These are phyloP conservation scores for Coecobrya sp. DNA, from an alignment of 2,888 invertebrate species.

Conservation along the genomic window DNA sequence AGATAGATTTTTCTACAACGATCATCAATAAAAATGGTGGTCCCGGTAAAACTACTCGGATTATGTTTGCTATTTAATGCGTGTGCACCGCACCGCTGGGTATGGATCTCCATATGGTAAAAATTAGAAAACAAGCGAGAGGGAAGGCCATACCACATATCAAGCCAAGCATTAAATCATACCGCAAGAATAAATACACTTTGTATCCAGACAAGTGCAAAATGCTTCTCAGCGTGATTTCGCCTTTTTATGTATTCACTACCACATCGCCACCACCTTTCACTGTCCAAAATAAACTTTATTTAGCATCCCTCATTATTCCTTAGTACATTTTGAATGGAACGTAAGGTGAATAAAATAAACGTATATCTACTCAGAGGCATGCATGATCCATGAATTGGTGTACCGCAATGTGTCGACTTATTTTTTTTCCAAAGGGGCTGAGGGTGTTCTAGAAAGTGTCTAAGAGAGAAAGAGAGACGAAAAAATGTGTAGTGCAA, in stretches of 20 bases:
- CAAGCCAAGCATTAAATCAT: slow-evolving; percentile 44
- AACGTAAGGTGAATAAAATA: neutral
- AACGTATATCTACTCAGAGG: neutral
- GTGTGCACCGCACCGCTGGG: neutral
- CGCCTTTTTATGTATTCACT: slow-evolving; percentile 23
- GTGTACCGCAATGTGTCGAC: neutral
- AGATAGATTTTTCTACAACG: slow-evolving; percentile 10
- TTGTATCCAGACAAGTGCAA: slow-evolving; percentile 59
- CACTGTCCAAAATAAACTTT: slow-evolving; percentile 44
- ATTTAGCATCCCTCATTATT: slow-evolving; percentile 52
- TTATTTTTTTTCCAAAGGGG: neutral
- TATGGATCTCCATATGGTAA: neutral
- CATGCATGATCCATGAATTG: slow-evolving; percentile 8
- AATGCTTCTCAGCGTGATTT: slow-evolving; percentile 46
- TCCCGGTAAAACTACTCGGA: slow-evolving; percentile 16
- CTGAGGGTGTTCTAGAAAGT: neutral
- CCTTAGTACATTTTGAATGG: neutral
- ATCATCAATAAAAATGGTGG: slow-evolving; percentile 55
- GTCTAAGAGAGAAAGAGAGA: neutral
- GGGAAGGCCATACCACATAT: slow-evolving; percentile 6
- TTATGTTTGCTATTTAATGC: slow-evolving; percentile 1
- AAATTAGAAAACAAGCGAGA: neutral
- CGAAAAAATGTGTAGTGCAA: slow-evolving; percentile 52
- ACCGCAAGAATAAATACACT: slow-evolving; percentile 48
- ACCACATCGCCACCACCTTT: slow-evolving; percentile 9